Evolutionary conservation across 2,797 vertebrate genomes (phyloP), one percentile per base, ranked within the genome.

Genomic region (Urophycis tenuis): DNA sequence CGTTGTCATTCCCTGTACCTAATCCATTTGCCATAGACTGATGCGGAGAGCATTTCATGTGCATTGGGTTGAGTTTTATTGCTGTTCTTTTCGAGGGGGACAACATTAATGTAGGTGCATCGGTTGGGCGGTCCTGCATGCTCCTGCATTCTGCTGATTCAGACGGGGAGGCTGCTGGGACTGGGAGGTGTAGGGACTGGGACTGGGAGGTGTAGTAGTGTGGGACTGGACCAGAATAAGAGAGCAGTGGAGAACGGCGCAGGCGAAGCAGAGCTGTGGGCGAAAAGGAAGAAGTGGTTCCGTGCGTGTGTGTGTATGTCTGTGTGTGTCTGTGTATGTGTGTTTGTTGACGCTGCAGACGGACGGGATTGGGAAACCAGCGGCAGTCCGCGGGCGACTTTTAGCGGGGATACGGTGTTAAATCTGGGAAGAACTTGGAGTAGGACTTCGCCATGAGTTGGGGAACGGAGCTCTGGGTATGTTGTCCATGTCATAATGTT

Each of bases 401-500:
- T 31, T 32, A 87, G 81, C 88, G 79, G 90, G 81, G 86, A 90
- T 83, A 91, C 85, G 82, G 81, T 76, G 75, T 91, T 88, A 82
- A 80, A 74, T 74, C 83, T 75, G 81, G 87, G 89, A 85, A 85
- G 72, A 89, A 89, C 76, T 86, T 84, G 80, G 5, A 71, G 74
- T 78, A 80, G 81, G 81, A 82, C 32, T 81, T 86, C 92, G 88
- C 90, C 30, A 95, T 95, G 94, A 94, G 91, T 90, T 95, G 94
- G 94, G 94, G 94, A 90, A 94, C 94, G 81, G 94, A 95, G 88
- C 92, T 95, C 74, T 95, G 94, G 94, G 94, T 95, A 88, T 79
- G 94, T 92, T 35, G n/a, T 5, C 79, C 77, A 29, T 25, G 22
- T 32, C 25, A 17, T 35, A 35, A 14, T 41, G 33, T 73, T 25